These are phyloP conservation scores for Papilio elwesi DNA, from an alignment of 2,888 invertebrate genomes.

Conservation along the genomic window DNA sequence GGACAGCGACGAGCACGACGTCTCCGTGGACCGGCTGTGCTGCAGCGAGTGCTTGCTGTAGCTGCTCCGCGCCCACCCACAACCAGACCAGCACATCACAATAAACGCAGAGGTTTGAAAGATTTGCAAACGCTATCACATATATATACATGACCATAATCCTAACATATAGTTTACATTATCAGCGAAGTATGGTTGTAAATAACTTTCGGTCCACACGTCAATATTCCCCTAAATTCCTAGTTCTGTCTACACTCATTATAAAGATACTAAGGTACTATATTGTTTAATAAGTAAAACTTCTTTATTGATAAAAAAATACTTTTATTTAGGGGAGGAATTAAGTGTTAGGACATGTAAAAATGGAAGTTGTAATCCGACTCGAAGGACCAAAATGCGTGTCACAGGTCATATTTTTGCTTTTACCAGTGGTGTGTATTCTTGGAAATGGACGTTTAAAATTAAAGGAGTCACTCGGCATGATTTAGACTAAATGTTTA, in stretches of 20 bases:
- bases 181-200: no score
- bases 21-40: conserved; percentile 76
- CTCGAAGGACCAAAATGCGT: not conserved
- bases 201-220: no score
- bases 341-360: no score
- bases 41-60: conserved; percentile 80
- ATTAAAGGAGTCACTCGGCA: not conserved
- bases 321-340: no score
- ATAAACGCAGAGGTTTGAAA: not conserved
- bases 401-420: no score
- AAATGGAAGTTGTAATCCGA: not conserved
- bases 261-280: no score
- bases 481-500: not conserved
- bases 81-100: conserved; percentile 28
- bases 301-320: no score
- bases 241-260: not conserved
- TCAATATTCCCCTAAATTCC: not conserved
- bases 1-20: conserved; percentile 69
- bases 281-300: no score
- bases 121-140: no score
- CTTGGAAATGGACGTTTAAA: no score
- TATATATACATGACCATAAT: not conserved
- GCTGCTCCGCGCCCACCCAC: conserved; percentile 53
- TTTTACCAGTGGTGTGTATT: no score
- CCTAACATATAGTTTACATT: not conserved